Percentiles rank a stretch among this genome's conserved stretches.
Evolutionary conservation across 2,113 vertebrate genomes (phyloP).

Genomic region (Hiodon alosoides): DNA sequence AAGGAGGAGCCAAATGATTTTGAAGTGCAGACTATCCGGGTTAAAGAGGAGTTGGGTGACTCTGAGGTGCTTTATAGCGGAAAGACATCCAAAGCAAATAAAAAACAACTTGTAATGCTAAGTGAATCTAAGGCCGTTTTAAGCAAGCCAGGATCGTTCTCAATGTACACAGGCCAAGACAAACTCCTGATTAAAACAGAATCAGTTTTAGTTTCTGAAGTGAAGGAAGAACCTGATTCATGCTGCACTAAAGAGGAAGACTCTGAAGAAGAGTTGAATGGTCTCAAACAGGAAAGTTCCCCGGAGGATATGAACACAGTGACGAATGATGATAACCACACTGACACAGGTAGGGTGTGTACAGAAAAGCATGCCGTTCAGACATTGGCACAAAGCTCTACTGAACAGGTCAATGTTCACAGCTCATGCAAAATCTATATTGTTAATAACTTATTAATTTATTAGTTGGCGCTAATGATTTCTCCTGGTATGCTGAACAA

Average conservation of each 20-base stretch:
- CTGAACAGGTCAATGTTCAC: neutral
- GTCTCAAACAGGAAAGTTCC: conserved; percentile 25
- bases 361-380: neutral
- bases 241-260: conserved; percentile 28
- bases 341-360: conserved; percentile 37
- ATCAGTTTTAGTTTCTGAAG: conserved; percentile 8
- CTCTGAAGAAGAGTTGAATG: conserved; percentile 26
- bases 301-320: neutral
- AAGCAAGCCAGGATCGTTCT: conserved; percentile 29
- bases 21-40: conserved; percentile 15
- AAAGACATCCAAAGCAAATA: neutral
- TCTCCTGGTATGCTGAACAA: neutral
- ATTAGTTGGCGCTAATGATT: neutral
- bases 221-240: conserved; percentile 47
- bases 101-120: neutral
- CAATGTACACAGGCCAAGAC: conserved; percentile 8
- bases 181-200: conserved; percentile 9
- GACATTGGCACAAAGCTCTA: too few relatives aligned
- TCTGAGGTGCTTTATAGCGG: neutral
- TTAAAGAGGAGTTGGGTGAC: conserved; percentile 28
- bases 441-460: neutral
- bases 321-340: conserved; percentile 21
- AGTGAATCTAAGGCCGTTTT: conserved; percentile 20
- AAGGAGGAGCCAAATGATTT: conserved; percentile 52
- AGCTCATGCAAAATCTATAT: neutral